Percentiles rank a stretch among this genome's conserved stretches.
Conservation (phyloP, 2,797 vertebrate species). For the Scyliorhinus canicula region DNA sequence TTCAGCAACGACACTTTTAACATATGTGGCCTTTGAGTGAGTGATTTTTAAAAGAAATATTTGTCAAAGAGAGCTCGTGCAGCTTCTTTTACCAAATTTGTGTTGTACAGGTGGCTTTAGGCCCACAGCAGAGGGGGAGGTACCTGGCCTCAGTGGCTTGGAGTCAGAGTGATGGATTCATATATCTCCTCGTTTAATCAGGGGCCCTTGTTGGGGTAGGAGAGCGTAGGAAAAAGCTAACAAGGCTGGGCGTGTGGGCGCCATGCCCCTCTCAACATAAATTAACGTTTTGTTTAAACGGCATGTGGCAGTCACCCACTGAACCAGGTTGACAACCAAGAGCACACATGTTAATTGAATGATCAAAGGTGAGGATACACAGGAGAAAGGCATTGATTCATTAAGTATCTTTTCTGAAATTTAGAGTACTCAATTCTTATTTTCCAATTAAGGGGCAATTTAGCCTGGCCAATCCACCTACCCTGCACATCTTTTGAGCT, state of each 20-base stretch:
- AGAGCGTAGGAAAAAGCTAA: neutral
- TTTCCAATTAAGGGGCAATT: too few relatives aligned
- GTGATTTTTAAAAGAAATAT: slow-evolving; percentile 48
- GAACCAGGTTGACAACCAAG: too few relatives aligned
- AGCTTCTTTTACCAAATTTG: neutral
- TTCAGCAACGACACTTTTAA: slow-evolving; percentile 86
- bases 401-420: too few relatives aligned
- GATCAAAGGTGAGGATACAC: too few relatives aligned
- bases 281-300: too few relatives aligned
- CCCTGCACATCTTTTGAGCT: too few relatives aligned
- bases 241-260: neutral
- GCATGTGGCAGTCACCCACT: too few relatives aligned
- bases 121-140: neutral
- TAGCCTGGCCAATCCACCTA: too few relatives aligned
- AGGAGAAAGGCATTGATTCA: too few relatives aligned
- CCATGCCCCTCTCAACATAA: too few relatives aligned
- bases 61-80: neutral
- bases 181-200: neutral
- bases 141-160: neutral
- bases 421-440: too few relatives aligned
- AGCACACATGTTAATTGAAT: too few relatives aligned
- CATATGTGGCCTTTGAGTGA: slow-evolving; percentile 96
- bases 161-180: neutral
- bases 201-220: neutral
- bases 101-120: neutral